phyloP scores from a whole-genome alignment of 2,113 vertebrate genomes.

The Microcebus jonahi region DNA sequence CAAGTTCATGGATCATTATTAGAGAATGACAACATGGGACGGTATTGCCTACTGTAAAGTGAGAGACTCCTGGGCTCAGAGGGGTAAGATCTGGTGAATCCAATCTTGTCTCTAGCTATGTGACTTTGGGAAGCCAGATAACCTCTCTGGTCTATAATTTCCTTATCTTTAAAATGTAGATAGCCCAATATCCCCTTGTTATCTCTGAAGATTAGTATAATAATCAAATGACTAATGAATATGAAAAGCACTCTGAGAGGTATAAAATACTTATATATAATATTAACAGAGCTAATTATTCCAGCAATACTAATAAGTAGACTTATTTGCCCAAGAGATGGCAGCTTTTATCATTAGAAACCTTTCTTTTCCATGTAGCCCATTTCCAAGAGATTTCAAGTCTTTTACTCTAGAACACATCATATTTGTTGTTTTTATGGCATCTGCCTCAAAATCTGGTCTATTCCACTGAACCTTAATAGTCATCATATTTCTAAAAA shows the following conservation, averaged over 20 bases:
- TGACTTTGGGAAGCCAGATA: not conserved
- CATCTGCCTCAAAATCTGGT: not conserved
- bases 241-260: not conserved
- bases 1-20: slow-evolving; percentile 24
- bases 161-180: not conserved
- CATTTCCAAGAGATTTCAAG: not conserved
- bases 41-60: not conserved
- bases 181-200: not conserved
- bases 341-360: not conserved
- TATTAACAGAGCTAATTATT: not conserved
- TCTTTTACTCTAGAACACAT: not conserved
- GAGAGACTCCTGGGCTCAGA: not conserved
- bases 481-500: not conserved
- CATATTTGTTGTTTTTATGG: not conserved
- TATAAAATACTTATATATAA: not conserved
- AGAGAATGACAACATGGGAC: not conserved
- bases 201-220: not conserved
- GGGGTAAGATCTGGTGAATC: not conserved
- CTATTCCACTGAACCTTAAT: not conserved
- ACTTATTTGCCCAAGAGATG: not conserved
- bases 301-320: not conserved
- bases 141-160: not conserved
- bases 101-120: not conserved
- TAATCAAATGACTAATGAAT: not conserved
- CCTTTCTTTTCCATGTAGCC: not conserved